Base-by-base conservation (phyloP, 2,113 vertebrate genomes). In the Microtus montanus region DNA sequence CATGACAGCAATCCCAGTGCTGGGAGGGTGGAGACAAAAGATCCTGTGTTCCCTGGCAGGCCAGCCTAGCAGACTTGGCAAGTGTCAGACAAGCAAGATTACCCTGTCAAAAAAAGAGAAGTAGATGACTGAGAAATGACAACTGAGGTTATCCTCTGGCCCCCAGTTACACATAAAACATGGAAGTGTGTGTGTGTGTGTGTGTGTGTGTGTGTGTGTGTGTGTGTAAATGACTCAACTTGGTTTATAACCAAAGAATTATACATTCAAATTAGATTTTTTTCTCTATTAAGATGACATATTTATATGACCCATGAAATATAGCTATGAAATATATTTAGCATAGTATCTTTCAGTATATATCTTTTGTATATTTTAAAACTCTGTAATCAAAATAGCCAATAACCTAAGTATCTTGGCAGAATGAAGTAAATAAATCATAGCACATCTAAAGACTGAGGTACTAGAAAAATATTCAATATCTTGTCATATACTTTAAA, bases 221-320 rank as follows among this genome's bases (percentile, higher is more conserved):
- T 68, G 28, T 68, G 30, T 68, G 66, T 66, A 8, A 17, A 91
- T 90, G 35, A 92, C 71, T 89, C 41, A 92, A 89, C 6, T 94
- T 73, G 47, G 24, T 33, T 74, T 87, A 49, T 79, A 93, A 89
- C 35, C 20, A 84, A 90, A 95, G 61, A 79, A 86, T 63, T 75
- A 10, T 75, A 91, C 61, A 92, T 88, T 95, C 74, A 93, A 93
- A 95, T 85, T 70, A 88, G 47, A 73, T 64, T 90, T 91, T 91
- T 44, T n/a, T 90, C 68, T 80, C n/a, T 89, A 91, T n/a, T 87
- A 97, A 91, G 87, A 24, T 70, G 30, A n/a, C 63, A 87, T 24
- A 93, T 47, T 38, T 52, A 52, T 11, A 88, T 58, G 77, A 96
- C 58, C 66, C 38, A 89, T 83, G 47, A 95, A 78, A 93, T 54